Base-by-base conservation (phyloP, 1,140 invertebrate species). In the Nixonia krombeini region DNA sequence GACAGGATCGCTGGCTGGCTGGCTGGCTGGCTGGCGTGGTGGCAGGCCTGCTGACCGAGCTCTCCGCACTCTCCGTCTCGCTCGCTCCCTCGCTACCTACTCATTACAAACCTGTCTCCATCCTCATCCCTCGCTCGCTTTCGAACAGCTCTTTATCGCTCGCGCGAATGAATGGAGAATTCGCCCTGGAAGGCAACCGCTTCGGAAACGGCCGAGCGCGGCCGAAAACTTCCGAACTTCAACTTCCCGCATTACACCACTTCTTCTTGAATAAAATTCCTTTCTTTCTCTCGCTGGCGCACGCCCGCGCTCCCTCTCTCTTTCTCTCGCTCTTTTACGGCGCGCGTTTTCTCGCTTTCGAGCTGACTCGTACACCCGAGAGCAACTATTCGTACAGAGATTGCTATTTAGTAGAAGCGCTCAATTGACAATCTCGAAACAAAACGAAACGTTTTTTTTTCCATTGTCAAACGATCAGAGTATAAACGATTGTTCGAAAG, bases 161-260 rank as follows among this genome's bases (percentile, higher is more conserved):
- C 9, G 4, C 25, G 40, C 41, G 29, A 31, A 31, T 31, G 29
- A 31, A 31, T 31, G 29, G 10, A 6, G 6, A 21, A 21, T 21
- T 51, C 40, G 58, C 42, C 51, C 50, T 45, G 33, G 58, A 55
- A 55, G 66, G 49, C 53, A 31, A 15, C 46, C 50, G 51, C 16
- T 12, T 37, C 66, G 66, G 59, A 69, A 64, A 65, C 51, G 26
- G 8, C 45, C 66, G 66, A 69, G 31, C 28, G 25, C 53, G 15
- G 23, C 37, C 66, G 66, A 38, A 66, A 50, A 69, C 40, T 25
- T 25, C 26, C 65, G 65, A 69, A 40, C 45, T 15, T 7, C 15
- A 23, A 57, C 52, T 64, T 64, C 65, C 66, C 53, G 61, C 53
- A 59, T 65, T 66, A 58, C 45, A 31, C 41, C 64, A 56, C 58